Evolutionary conservation across 2,113 vertebrate genomes (phyloP), one percentile per base, ranked within the genome.

Genomic region (Sceloporus tristichus): DNA sequence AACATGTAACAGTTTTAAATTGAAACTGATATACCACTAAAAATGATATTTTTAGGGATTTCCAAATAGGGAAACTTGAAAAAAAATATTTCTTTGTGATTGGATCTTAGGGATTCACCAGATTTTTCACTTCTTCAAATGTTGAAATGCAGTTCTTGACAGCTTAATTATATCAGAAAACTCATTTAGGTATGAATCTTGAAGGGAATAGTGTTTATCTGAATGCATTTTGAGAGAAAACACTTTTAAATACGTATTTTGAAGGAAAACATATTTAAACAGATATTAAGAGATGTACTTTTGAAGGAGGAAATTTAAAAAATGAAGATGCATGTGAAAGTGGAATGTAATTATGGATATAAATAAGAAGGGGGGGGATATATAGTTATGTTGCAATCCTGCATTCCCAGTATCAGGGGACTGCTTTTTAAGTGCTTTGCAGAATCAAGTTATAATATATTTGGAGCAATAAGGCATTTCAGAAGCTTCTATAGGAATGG

Each of bases 401-500:
- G 27, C n/a, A 29, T 70, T 40, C 14, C 68, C 3, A 34, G 21
- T 48, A 53, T 73, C 21, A 54, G 4, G 11, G 34, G 27, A 21
- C 74, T n/a, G 9, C 34, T 13, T 25, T 21, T 13, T 74, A 71
- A 25, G 10, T 9, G n/a, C 19, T 25, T 29, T 68, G 25, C 38
- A 77, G 84, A n/a, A 53, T 68, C 40, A 66, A 9, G 40, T 29
- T 10, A 65, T 53, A 6, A 83, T 54, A 48, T 27, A 65, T 10
- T 53, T 10, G 34, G 62, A 59, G 40, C 70, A 68, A 62, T 0
- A 1, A 62, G 0, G 2, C 53, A 70, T 70, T 74, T 89, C 34
- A 87, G 84, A 85, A 19, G 4, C 0, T 83, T 88, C 73, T 89
- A 19, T 34, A 71, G 42, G 27, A n/a, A 87, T 82, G 85, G 76